These are phyloP conservation scores for Hyposoter dolosus DNA, from an alignment of 2,888 invertebrate genomes.

Conservation along the genomic window DNA sequence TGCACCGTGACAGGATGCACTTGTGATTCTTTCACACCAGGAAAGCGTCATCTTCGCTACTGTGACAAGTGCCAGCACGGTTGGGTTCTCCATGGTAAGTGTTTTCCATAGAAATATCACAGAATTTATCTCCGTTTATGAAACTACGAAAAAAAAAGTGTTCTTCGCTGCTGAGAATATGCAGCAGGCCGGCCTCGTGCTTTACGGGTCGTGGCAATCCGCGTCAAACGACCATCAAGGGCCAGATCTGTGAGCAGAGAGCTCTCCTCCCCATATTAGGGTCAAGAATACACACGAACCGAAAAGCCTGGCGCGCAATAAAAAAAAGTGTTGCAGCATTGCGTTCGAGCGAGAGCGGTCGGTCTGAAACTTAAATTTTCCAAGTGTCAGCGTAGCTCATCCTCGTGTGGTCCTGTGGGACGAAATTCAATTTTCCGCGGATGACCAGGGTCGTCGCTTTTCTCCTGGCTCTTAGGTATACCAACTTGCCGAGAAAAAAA, in stretches of 20 bases:
- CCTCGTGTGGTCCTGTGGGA: conserved; percentile 80
- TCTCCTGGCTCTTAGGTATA: conserved; percentile 68
- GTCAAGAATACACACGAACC: conserved; percentile 31
- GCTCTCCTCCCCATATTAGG: conserved; percentile 26
- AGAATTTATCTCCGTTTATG: neutral
- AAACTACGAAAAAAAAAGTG: neutral
- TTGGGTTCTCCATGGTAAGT: conserved; percentile 92
- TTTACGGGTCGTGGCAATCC: conserved; percentile 48
- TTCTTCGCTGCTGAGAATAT: conserved; percentile 4
- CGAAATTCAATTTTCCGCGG: conserved; percentile 84
- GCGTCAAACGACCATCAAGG: conserved; percentile 57
- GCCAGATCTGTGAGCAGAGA: conserved; percentile 36
- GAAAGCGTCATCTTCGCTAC: conserved; percentile 88
- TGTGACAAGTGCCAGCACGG: conserved; percentile 91
- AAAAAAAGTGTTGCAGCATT: conserved; percentile 50
- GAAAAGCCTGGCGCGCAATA: conserved; percentile 44
- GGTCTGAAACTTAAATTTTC: conserved; percentile 69
- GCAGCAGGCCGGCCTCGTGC: neutral
- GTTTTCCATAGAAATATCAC: conserved; percentile 37
- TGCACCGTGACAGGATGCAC: conserved; percentile 89
- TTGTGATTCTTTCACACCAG: conserved; percentile 90
- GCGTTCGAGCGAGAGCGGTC: conserved; percentile 17
- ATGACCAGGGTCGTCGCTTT: conserved; percentile 81
- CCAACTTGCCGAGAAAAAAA: neutral
- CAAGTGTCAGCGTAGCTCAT: conserved; percentile 83